A percentile compares a stretch with the other conserved stretches of the same genome.
Conservation (phyloP, 1,140 invertebrate genomes). For the Drosophila serrata region DNA sequence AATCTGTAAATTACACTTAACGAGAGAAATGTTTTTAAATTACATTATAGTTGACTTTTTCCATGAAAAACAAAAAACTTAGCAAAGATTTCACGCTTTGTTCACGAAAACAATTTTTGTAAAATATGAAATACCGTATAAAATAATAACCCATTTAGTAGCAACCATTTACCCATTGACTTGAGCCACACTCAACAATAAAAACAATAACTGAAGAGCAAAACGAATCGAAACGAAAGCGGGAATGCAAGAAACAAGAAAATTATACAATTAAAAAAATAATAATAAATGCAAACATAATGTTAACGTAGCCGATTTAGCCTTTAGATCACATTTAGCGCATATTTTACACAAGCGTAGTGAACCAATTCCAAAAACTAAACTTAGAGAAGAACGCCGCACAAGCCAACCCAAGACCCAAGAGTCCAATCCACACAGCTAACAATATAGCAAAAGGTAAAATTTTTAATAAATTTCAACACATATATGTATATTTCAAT, state of each 20-base stretch:
- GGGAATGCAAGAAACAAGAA: constrained; percentile 4
- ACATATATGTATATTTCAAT: not conserved
- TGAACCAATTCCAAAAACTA: constrained; percentile 42
- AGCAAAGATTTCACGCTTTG: constrained; percentile 30
- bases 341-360: constrained; percentile 60
- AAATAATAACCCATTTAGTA: constrained; percentile 20
- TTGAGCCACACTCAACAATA: constrained; percentile 32
- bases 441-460: not conserved
- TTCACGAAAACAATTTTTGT: constrained; percentile 28
- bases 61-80: constrained; percentile 46
- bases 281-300: constrained; percentile 56
- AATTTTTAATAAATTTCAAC: not conserved
- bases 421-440: constrained; percentile 8
- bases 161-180: constrained; percentile 29
- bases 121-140: constrained; percentile 23
- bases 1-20: constrained; percentile 62
- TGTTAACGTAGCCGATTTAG: constrained; percentile 62
- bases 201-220: constrained; percentile 39
- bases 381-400: constrained; percentile 18
- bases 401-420: constrained; percentile 4
- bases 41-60: constrained; percentile 52
- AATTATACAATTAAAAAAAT: constrained; percentile 13
- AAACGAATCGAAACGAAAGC: constrained; percentile 12
- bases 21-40: constrained; percentile 66
- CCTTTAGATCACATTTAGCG: constrained; percentile 59